Base-by-base conservation (phyloP, 2,797 vertebrate genomes). In the Mus spretus region DNA sequence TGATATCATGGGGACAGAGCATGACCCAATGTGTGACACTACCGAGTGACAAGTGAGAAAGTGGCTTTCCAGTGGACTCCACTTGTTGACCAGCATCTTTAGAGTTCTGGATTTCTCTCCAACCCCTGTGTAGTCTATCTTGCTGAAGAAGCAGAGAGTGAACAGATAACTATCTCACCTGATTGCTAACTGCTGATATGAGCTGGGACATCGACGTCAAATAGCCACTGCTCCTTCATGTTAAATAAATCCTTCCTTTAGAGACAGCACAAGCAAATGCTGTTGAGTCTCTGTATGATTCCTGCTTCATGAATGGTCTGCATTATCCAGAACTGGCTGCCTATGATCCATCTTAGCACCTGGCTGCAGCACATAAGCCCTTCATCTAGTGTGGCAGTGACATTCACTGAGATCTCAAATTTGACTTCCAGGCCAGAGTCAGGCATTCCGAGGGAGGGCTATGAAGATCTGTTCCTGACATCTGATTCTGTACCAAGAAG, bases 151-250 rank as follows among this genome's bases (percentile, higher is more conserved):
- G 50, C 24, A 19, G 8, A 31, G 61, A 22, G 3, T 13, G 2
- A 57, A 14, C n/a, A 79, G 20, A n/a, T 3, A 55, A 31, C 31
- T 7, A 55, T 37, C 31, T 70, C 34, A 0, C 22, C 8, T 10
- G 19, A 59, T 13, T 22, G 57, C 0, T 75, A 34, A 14, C 4
- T 2, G 11, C 6, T 2, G 1, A 9, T 22, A 63, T 70, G 37
- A 63, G 1, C 3, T 11, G 17, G 17, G 11, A 70, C 67, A 4
- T 1, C 5, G 1, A 61, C 53, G 1, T 1, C 13, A 0, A 4
- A 2, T 9, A 70, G 37, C 84, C 13, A 0, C 6, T 4, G 11
- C n/a, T 61, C 28, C 50, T 57, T 50, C 50, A 37, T 17, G 87
- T 74, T 13, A n/a, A 72, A 89, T 44, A 70, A 91, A 82, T 0